A percentile compares a stretch with the other conserved stretches of the same genome.
Evolutionary conservation across 2,113 vertebrate species (phyloP).

Genomic region (Psophia crepitans): DNA sequence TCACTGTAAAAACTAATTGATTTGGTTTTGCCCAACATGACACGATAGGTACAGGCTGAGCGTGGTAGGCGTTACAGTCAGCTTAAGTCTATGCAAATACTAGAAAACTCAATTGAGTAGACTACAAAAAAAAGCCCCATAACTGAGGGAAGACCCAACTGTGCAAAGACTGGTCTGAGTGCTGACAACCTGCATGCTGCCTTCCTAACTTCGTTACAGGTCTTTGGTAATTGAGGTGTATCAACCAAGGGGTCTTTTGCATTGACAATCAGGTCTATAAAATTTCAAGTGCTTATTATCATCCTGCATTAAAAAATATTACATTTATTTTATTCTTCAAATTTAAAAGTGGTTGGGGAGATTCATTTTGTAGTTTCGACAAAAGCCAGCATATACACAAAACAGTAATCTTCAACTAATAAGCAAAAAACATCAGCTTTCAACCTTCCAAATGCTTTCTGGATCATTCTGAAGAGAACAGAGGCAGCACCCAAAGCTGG

Average conservation of each 20-base stretch:
- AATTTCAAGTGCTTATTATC: neutral
- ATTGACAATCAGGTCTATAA: neutral
- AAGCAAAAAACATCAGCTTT: neutral
- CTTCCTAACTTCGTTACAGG: neutral
- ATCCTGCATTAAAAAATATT: neutral
- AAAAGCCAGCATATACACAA: rapidly evolving
- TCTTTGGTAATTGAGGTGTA: neutral
- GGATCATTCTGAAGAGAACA: neutral
- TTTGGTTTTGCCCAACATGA: neutral
- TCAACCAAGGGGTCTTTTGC: neutral
- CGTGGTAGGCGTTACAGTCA: rapidly evolving
- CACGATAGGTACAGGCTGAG: rapidly evolving
- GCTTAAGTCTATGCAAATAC: neutral
- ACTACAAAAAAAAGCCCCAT: too few species aligned
- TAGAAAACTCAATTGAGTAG: neutral
- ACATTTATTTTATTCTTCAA: neutral
- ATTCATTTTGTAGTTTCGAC: neutral
- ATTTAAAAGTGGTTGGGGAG: neutral
- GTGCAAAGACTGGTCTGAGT: neutral
- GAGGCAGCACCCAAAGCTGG: neutral
- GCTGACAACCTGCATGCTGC: neutral
- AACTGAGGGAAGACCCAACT: neutral
- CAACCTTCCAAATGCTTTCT: neutral
- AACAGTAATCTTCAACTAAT: neutral
- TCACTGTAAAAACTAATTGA: neutral